These are phyloP conservation scores for Drosophila pseudoananassae DNA, from an alignment of 1,140 invertebrate genomes.

Conservation along the genomic window DNA sequence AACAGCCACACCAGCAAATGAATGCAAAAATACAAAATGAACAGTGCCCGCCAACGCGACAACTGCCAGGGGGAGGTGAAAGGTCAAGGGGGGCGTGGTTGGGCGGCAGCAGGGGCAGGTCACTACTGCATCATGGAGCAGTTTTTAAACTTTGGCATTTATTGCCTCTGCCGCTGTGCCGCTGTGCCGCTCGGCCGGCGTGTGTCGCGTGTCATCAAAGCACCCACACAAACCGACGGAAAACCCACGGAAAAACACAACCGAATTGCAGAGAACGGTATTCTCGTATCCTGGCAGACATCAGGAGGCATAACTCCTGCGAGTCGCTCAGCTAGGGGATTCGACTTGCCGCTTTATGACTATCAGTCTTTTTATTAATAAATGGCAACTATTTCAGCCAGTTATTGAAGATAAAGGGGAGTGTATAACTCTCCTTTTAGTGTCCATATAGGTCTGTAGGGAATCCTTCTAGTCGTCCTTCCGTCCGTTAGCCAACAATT, in stretches of 20 bases:
- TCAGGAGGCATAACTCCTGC: neutral
- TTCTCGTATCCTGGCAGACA: slow-evolving; percentile 10
- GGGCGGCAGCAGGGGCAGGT: neutral
- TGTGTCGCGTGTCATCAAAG: slow-evolving; percentile 52
- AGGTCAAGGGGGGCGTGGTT: neutral
- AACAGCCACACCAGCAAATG: slow-evolving; percentile 20
- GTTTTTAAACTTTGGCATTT: slow-evolving; percentile 70
- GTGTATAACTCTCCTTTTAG: neutral
- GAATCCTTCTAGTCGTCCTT: neutral
- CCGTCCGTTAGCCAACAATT: too few species aligned
- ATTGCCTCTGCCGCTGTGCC: slow-evolving; percentile 43
- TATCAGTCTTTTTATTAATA: neutral
- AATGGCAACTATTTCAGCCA: too few species aligned
- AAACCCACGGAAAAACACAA: slow-evolving; percentile 15
- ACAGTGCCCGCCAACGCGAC: slow-evolving; percentile 56
- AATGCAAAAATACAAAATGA: slow-evolving; percentile 33
- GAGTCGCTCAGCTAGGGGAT: neutral
- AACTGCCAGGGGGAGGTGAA: slow-evolving; percentile 25
- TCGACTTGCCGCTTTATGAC: neutral
- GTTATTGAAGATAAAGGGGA: too few species aligned
- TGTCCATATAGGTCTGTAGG: neutral
- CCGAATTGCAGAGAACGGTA: slow-evolving; percentile 32
- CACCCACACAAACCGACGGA: slow-evolving; percentile 8
- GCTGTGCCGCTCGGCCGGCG: neutral
- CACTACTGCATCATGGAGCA: slow-evolving; percentile 30